These are phyloP conservation scores for Nerophis lumbriciformis DNA, from an alignment of 2,113 vertebrate genomes.

Conservation along the genomic window DNA sequence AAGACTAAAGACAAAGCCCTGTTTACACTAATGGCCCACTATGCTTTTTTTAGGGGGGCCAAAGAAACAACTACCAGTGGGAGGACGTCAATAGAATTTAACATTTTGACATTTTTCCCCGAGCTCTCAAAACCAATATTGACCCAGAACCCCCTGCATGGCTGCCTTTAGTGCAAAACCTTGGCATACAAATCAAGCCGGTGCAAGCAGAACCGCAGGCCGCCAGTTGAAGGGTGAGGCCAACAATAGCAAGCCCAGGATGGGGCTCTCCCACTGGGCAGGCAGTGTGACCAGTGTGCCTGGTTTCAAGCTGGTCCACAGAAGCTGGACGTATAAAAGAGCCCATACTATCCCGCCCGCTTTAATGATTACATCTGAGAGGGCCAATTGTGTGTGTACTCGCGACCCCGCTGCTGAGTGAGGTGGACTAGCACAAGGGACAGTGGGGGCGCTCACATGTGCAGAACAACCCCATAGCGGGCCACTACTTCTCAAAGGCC, in stretches of 20 bases:
- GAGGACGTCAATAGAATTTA: conserved; percentile 71
- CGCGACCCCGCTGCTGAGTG: conserved; percentile 65
- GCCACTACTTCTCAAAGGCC: conserved; percentile 65
- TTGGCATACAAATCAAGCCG: conserved; percentile 72
- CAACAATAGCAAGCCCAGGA: conserved; percentile 66
- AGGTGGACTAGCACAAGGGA: conserved; percentile 54
- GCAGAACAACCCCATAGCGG: conserved; percentile 57
- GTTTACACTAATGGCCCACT: conserved; percentile 80
- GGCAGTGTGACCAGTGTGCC: conserved; percentile 56
- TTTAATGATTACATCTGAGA: conserved; percentile 65
- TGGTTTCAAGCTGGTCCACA: conserved; percentile 68
- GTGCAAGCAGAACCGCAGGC: conserved; percentile 63
- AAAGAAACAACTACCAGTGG: conserved; percentile 75
- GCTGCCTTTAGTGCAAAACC: conserved; percentile 73
- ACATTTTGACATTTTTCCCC: conserved; percentile 76
- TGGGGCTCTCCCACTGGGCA: conserved; percentile 58
- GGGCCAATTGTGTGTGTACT: conserved; percentile 56
- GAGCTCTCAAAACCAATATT: conserved; percentile 78
- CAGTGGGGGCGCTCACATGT: conserved; percentile 62
- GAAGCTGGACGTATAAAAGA: conserved; percentile 64
- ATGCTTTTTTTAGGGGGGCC: conserved; percentile 55
- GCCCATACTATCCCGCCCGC: conserved; percentile 53
- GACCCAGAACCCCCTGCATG: conserved; percentile 73
- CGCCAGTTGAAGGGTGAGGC: conserved; percentile 65
- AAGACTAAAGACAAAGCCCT: conserved; percentile 78